Conservation (phyloP, 2,888 invertebrate species). For the Isotomurus palustris region DNA sequence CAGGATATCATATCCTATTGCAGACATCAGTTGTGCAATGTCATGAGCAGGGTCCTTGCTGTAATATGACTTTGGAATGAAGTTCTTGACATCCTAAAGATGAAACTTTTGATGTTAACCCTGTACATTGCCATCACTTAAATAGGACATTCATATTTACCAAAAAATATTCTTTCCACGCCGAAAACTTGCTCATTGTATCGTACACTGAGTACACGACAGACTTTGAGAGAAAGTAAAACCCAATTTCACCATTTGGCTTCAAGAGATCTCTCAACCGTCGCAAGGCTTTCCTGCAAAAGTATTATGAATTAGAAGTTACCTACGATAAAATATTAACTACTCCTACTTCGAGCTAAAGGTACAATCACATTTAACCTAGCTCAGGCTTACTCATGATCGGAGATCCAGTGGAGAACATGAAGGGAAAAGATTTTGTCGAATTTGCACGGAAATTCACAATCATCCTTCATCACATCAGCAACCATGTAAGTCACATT, state of each 20-base stretch:
- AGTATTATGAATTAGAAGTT: background rate
- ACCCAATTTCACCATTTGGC: slow-evolving; percentile 41
- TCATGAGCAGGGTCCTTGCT: slow-evolving; percentile 41
- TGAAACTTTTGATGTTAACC: no score
- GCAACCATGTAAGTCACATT: slow-evolving; percentile 43
- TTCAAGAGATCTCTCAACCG: slow-evolving; percentile 36
- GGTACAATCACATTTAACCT: no score
- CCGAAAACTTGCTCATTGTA: slow-evolving; percentile 38
- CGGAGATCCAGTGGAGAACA: slow-evolving; percentile 46
- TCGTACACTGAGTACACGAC: slow-evolving; percentile 43
- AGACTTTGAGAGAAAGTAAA: slow-evolving; percentile 43
- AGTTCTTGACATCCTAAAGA: slow-evolving; percentile 42
- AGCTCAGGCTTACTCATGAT: slow-evolving; percentile 38
- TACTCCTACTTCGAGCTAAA: no score
- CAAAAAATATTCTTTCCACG: slow-evolving; percentile 37
- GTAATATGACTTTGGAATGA: slow-evolving; percentile 44
- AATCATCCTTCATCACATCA: slow-evolving; percentile 43
- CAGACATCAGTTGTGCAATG: slow-evolving; percentile 32
- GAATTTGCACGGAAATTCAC: slow-evolving; percentile 41
- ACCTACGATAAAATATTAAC: background rate
- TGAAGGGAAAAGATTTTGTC: slow-evolving; percentile 46
- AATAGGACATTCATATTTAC: slow-evolving; percentile 36
- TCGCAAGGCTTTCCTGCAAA: slow-evolving; percentile 36
- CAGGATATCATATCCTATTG: slow-evolving; percentile 37
- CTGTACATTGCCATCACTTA: no score